phyloP scores from a whole-genome alignment of 1,140 invertebrate genomes.

The Zaprionus kolodkinae region DNA sequence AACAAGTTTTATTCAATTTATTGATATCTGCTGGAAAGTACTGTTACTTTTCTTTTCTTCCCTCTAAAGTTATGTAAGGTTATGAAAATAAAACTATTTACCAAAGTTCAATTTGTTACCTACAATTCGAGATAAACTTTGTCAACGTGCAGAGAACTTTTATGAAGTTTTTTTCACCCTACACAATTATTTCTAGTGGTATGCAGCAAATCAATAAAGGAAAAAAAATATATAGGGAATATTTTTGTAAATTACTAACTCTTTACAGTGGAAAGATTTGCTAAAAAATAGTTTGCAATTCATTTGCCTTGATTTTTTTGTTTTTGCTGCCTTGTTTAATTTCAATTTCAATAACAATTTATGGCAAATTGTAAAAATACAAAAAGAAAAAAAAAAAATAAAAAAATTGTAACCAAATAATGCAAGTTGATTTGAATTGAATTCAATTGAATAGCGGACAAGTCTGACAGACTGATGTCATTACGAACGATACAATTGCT shows the following conservation, averaged over 20 bases:
- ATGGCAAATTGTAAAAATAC: conserved; percentile 62
- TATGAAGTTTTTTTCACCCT: background rate
- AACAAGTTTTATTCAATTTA: conserved; percentile 22
- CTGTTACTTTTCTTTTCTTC: no score
- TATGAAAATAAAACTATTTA: background rate
- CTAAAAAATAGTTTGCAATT: conserved; percentile 54
- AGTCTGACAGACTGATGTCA: conserved; percentile 64
- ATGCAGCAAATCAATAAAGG: background rate
- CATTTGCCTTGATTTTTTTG: conserved; percentile 34
- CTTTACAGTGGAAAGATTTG: conserved; percentile 24
- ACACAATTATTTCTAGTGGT: background rate
- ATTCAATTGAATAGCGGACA: conserved; percentile 60
- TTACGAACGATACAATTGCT: conserved; percentile 49
- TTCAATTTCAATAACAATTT: conserved; percentile 56
- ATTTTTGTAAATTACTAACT: conserved; percentile 22
- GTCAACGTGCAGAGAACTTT: background rate
- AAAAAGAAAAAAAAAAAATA: conserved; percentile 26
- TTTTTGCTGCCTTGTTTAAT: conserved; percentile 29
- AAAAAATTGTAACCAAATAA: conserved; percentile 35
- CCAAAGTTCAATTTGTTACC: background rate
- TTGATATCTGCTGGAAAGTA: background rate
- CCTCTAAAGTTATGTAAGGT: background rate
- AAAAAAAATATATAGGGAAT: background rate
- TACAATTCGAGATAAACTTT: background rate
- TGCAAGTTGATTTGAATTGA: conserved; percentile 57